Evolutionary conservation across 2,797 vertebrate species (phyloP).

Genomic region (Cottoperca gobio): DNA sequence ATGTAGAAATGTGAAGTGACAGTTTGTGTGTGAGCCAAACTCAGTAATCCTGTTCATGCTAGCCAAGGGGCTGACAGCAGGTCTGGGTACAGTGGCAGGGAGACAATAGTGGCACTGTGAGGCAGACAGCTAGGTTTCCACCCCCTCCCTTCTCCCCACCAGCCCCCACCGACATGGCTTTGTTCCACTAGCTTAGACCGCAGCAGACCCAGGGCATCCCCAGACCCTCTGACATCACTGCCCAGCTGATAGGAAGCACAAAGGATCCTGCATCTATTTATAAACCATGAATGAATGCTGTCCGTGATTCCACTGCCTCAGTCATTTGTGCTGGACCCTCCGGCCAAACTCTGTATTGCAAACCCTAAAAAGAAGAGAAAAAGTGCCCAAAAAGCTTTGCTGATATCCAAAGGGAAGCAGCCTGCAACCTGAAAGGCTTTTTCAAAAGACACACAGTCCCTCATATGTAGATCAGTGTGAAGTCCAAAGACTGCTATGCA

Average conservation of each 20-base stretch:
- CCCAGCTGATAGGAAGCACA: slow-evolving; percentile 78
- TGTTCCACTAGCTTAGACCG: slow-evolving; percentile 68
- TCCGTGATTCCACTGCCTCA: slow-evolving; percentile 29
- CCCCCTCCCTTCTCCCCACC: slow-evolving; percentile 33
- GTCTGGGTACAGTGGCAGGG: slow-evolving; percentile 60
- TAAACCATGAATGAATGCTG: slow-evolving; percentile 57
- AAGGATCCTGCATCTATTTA: slow-evolving; percentile 64
- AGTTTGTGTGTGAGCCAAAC: slow-evolving; percentile 26
- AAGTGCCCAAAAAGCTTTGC: slow-evolving; percentile 3
- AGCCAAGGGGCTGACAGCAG: slow-evolving; percentile 38
- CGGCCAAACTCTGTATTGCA: slow-evolving; percentile 36
- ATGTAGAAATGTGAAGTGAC: slow-evolving; percentile 9
- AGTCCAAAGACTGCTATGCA: slow-evolving; percentile 8
- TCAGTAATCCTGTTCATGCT: slow-evolving; percentile 53
- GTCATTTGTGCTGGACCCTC: slow-evolving; percentile 32
- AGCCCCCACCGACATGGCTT: slow-evolving; percentile 59
- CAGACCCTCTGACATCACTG: slow-evolving; percentile 76
- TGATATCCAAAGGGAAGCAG: slow-evolving; percentile 4
- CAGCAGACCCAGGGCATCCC: slow-evolving; percentile 77
- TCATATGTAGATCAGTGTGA: not conserved
- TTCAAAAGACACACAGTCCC: not conserved
- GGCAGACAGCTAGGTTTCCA: slow-evolving; percentile 72
- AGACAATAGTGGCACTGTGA: slow-evolving; percentile 75
- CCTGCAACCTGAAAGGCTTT: slow-evolving; percentile 14
- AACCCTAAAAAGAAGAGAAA: slow-evolving; percentile 14